Conservation (phyloP, 1,140 invertebrate species). For the Caenorhabditis briggsae region DNA sequence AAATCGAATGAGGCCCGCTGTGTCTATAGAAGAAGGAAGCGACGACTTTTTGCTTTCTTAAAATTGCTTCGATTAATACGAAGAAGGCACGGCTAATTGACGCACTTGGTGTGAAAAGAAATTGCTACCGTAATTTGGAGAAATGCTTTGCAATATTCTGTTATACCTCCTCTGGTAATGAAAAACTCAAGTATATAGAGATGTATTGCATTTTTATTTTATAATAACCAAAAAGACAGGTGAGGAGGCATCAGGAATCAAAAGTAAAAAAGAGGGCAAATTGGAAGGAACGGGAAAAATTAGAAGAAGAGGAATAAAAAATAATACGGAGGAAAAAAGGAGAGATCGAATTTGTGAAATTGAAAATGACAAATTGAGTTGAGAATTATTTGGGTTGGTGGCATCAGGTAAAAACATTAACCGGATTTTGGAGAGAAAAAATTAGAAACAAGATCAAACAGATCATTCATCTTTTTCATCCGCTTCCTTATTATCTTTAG, state of each 20-base stretch:
- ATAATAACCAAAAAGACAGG: slow-evolving; percentile 16
- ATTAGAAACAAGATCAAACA: neutral
- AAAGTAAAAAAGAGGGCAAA: neutral
- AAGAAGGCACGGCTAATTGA: slow-evolving; percentile 17
- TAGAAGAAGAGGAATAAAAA: neutral
- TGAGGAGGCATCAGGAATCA: too few relatives aligned
- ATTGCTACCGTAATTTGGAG: slow-evolving; percentile 46
- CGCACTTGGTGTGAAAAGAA: slow-evolving; percentile 15
- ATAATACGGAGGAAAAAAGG: neutral
- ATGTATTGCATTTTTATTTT: slow-evolving; percentile 51
- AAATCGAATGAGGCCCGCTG: neutral
- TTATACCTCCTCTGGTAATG: neutral
- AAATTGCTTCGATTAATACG: slow-evolving; percentile 27
- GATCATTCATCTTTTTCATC: neutral
- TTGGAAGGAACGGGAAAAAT: neutral
- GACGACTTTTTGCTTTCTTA: slow-evolving; percentile 21
- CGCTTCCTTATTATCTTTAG: slow-evolving; percentile 6
- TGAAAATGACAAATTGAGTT: neutral
- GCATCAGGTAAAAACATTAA: neutral
- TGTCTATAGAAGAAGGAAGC: slow-evolving; percentile 19
- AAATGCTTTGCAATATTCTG: slow-evolving; percentile 44
- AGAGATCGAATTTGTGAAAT: neutral
- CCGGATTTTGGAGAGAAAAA: neutral
- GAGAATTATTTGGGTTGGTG: neutral
- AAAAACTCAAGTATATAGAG: slow-evolving; percentile 19